These are phyloP conservation scores for Cheilinus undulatus DNA, from an alignment of 2,113 vertebrate genomes.

Conservation along the genomic window DNA sequence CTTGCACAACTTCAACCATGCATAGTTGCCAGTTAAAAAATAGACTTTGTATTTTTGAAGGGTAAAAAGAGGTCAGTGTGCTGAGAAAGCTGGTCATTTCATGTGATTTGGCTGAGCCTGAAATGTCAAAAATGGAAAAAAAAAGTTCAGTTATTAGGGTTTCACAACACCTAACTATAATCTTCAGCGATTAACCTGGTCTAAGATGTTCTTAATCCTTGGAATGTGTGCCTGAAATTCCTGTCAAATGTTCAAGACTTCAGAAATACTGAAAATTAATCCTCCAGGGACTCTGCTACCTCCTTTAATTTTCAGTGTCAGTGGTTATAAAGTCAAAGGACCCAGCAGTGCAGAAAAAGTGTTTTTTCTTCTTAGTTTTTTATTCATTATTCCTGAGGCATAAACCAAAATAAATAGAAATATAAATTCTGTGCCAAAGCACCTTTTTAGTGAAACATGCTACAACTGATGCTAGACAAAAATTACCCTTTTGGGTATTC, in stretches of 20 bases:
- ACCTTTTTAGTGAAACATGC: conserved; percentile 5
- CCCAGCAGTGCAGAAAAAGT: background rate
- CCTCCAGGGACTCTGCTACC: background rate
- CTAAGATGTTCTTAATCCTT: conserved; percentile 11
- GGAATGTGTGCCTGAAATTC: conserved; percentile 23
- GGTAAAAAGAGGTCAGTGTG: background rate
- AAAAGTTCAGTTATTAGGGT: conserved; percentile 8
- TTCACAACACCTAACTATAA: background rate
- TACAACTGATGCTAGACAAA: conserved; percentile 10
- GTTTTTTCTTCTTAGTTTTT: background rate
- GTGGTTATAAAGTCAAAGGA: conserved; percentile 16
- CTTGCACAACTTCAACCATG: background rate
- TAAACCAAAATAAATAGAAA: conserved; percentile 49
- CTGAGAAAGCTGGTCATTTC: background rate
- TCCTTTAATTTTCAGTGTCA: conserved; percentile 24
- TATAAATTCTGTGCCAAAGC: conserved; percentile 37
- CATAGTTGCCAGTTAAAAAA: conserved; percentile 14
- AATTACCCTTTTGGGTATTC: too few species aligned
- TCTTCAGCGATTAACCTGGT: conserved; percentile 19
- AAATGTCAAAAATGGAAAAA: conserved; percentile 29
- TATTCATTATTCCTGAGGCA: conserved; percentile 46
- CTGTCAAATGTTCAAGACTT: conserved; percentile 5
- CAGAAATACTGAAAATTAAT: conserved; percentile 12
- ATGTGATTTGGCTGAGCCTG: background rate
- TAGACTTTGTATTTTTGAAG: conserved; percentile 1